phyloP scores from a whole-genome alignment of 2,797 vertebrate species.

The Pipistrellus pipistrellus region DNA sequence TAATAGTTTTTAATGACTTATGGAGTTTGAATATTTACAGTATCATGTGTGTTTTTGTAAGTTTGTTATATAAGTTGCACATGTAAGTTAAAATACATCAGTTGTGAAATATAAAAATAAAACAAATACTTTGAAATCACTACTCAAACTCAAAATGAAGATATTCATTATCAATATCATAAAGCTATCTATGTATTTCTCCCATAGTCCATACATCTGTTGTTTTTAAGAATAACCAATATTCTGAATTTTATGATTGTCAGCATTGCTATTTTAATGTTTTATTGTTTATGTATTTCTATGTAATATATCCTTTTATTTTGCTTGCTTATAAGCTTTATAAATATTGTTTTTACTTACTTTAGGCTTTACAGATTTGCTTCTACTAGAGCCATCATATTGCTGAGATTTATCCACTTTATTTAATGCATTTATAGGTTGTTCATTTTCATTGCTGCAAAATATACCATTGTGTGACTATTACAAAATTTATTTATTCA shows the following conservation, averaged over 20 bases:
- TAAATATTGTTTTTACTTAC: background rate
- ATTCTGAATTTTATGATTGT: background rate
- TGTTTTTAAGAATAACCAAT: background rate
- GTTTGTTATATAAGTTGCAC: background rate
- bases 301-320: background rate
- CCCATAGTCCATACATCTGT: background rate
- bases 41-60: background rate
- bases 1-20: background rate
- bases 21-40: background rate
- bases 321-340: background rate
- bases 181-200: background rate
- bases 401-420: background rate
- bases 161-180: background rate
- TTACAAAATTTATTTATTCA: background rate
- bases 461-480: background rate
- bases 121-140: background rate
- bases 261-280: background rate
- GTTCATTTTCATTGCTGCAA: background rate
- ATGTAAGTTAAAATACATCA: background rate
- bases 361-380: background rate
- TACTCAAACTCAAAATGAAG: background rate
- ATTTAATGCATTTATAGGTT: background rate
- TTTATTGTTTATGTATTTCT: background rate
- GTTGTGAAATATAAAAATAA: constrained; percentile 31
- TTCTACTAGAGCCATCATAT: background rate